phyloP scores from a whole-genome alignment of 2,113 vertebrate species.

The Oxyruncus cristatus region DNA sequence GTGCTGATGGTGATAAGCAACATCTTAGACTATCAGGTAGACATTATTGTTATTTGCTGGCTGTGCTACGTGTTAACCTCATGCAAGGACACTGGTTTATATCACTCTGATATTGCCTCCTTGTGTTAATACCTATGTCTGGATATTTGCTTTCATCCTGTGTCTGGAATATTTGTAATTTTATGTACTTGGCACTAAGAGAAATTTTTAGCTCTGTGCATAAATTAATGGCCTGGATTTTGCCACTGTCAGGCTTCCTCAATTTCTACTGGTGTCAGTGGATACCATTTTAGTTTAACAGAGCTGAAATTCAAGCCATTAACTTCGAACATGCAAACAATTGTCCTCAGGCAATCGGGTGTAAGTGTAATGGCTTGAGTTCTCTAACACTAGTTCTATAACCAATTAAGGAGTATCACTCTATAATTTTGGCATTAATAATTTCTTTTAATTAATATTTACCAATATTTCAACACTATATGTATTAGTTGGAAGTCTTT shows the following conservation, averaged over 20 bases:
- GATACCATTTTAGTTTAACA: not conserved
- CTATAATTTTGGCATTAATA: not conserved
- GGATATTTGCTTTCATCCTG: not conserved
- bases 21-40: not conserved
- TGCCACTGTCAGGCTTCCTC: not conserved
- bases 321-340: conserved; percentile 12
- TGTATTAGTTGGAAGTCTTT: not conserved
- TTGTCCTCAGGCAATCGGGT: not conserved
- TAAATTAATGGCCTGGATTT: not conserved
- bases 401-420: not conserved
- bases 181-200: not conserved
- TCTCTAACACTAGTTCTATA: not conserved
- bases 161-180: not conserved
- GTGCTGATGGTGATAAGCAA: not conserved
- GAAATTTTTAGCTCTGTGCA: not conserved
- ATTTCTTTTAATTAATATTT: conserved; percentile 17
- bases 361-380: not conserved
- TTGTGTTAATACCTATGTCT: not conserved
- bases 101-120: not conserved
- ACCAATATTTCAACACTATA: not conserved
- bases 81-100: not conserved
- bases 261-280: not conserved
- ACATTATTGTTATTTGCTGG: not conserved
- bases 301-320: not conserved
- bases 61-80: fast-evolving